Conservation (phyloP, 2,888 invertebrate genomes). For the Pegoplata infirma region DNA sequence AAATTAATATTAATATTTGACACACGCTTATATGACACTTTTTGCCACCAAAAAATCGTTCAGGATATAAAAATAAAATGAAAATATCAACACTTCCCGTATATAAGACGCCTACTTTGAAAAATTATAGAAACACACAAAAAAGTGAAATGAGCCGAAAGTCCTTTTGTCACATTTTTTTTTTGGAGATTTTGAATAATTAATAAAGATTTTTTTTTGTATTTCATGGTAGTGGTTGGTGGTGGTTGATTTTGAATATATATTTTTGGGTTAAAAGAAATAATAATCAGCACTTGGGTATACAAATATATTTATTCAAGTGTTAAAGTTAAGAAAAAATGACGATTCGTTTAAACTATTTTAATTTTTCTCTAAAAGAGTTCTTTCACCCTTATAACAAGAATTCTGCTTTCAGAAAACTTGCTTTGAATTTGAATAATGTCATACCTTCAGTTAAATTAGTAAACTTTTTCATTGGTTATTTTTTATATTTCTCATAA, state of each 20-base stretch:
- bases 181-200: conserved; percentile 67
- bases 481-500: conserved; percentile 40
- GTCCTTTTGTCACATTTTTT: conserved; percentile 63
- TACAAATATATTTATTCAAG: conserved; percentile 74
- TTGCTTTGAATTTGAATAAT: conserved; percentile 70
- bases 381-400: conserved; percentile 41
- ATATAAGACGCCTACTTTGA: conserved; percentile 7
- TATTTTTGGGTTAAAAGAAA: conserved; percentile 2
- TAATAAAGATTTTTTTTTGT: conserved; percentile 67
- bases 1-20: conserved; percentile 77
- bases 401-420: neutral
- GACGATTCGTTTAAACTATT: conserved; percentile 35
- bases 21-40: conserved; percentile 72
- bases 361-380: conserved; percentile 35
- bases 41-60: conserved; percentile 24
- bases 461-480: conserved; percentile 41
- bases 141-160: conserved; percentile 73
- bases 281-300: conserved; percentile 20
- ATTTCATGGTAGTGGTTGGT: too few relatives aligned
- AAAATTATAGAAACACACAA: conserved; percentile 61
- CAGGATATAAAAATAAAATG: conserved; percentile 3
- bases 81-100: conserved; percentile 4
- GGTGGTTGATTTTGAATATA: conserved; percentile 50
- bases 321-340: conserved; percentile 72
- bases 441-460: conserved; percentile 72